These are phyloP conservation scores for Xestia c-nigrum DNA, from an alignment of 2,888 invertebrate genomes.

Conservation along the genomic window DNA sequence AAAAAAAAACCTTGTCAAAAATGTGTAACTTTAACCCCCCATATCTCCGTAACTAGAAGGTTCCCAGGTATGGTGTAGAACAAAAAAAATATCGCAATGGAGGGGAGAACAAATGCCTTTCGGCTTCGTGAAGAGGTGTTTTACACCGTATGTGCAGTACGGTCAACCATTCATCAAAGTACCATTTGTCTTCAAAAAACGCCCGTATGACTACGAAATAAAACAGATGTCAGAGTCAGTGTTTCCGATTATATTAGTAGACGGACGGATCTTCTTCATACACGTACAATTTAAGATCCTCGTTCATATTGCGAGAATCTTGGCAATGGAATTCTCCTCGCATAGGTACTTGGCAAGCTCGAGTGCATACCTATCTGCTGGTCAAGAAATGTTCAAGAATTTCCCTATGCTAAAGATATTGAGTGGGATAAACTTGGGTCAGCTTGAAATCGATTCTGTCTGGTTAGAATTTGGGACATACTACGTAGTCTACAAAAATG, in stretches of 20 bases:
- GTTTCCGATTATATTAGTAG: neutral
- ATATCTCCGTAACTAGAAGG: too few species aligned
- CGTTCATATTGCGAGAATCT: conserved; percentile 57
- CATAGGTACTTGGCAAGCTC: conserved; percentile 44
- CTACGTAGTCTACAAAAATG: conserved; percentile 22
- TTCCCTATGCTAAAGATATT: conserved; percentile 39
- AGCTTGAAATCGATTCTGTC: conserved; percentile 28
- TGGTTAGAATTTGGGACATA: conserved; percentile 9
- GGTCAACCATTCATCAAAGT: too few species aligned
- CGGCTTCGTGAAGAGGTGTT: too few species aligned
- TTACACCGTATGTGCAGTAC: conserved; percentile 4
- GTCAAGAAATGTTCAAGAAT: conserved; percentile 45
- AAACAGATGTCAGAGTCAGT: neutral
- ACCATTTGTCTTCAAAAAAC: neutral
- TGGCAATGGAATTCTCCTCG: conserved; percentile 44
- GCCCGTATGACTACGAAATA: neutral
- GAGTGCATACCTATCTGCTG: conserved; percentile 38
- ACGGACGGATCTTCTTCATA: neutral
- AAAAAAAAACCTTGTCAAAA: too few species aligned
- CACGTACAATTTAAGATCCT: conserved; percentile 27
- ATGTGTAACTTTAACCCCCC: too few species aligned
- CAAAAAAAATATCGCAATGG: too few species aligned
- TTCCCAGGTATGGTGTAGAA: too few species aligned
- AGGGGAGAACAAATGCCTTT: too few species aligned
- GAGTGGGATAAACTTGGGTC: conserved; percentile 16